A percentile compares a stretch with the other conserved stretches of the same genome.
Evolutionary conservation across 2,113 vertebrate genomes (phyloP).

Genomic region (Microtus oregoni): DNA sequence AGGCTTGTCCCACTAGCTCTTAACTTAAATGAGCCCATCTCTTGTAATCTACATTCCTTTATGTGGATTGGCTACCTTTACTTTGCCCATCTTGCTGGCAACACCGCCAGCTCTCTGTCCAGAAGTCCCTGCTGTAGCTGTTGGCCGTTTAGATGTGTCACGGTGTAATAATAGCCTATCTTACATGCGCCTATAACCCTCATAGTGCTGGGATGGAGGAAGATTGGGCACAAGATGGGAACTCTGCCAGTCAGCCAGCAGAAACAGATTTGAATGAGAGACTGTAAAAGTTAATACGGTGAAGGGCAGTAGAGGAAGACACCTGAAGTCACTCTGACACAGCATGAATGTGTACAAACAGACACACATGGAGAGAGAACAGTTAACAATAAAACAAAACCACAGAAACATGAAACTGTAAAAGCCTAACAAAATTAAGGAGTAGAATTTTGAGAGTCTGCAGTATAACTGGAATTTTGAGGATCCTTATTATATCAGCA

Average conservation of each 20-base stretch:
- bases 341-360: background rate
- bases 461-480: background rate
- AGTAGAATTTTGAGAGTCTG: constrained; percentile 13
- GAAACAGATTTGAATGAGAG: background rate
- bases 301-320: background rate
- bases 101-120: background rate
- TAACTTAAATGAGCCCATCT: background rate
- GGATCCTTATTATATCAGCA: constrained; percentile 17
- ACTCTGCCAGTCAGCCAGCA: background rate
- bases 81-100: background rate
- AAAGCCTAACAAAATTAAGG: constrained; percentile 6
- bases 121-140: background rate
- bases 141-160: background rate
- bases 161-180: background rate
- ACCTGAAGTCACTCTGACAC: background rate
- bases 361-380: background rate
- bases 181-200: background rate
- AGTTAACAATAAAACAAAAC: background rate
- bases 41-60: background rate
- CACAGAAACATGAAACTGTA: background rate
- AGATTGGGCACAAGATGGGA: too few species aligned
- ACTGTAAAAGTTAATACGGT: background rate
- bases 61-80: background rate
- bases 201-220: background rate
- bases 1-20: background rate